Conservation (phyloP, 2,888 invertebrate species). For the Tenthredo mesomela region DNA sequence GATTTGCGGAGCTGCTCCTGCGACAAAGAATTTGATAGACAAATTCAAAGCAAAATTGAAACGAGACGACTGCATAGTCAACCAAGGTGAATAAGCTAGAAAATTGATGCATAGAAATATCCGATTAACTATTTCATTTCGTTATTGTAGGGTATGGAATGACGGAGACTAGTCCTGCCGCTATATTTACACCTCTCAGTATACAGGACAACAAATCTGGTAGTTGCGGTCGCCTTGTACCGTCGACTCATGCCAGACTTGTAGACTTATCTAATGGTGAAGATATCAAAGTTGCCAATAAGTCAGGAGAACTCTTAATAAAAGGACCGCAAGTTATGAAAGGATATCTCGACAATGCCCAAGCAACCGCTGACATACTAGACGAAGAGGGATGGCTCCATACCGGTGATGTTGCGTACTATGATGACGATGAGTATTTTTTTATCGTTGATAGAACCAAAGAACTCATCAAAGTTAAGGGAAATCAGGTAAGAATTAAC, state of each 20-base stretch:
- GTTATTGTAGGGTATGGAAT: slow-evolving; percentile 82
- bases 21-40: slow-evolving; percentile 82
- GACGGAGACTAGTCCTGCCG: slow-evolving; percentile 86
- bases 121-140: neutral
- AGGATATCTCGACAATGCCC: slow-evolving; percentile 88
- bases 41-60: slow-evolving; percentile 82
- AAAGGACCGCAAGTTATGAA: slow-evolving; percentile 91
- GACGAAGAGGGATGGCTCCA: slow-evolving; percentile 90
- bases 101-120: neutral
- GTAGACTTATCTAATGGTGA: slow-evolving; percentile 80
- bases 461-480: slow-evolving; percentile 92
- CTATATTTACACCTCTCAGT: slow-evolving; percentile 81
- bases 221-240: slow-evolving; percentile 84
- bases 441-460: slow-evolving; percentile 89
- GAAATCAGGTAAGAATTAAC: slow-evolving; percentile 86
- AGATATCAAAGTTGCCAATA: slow-evolving; percentile 81
- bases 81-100: slow-evolving; percentile 76
- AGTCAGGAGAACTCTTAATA: slow-evolving; percentile 86
- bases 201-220: slow-evolving; percentile 83
- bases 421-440: slow-evolving; percentile 87
- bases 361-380: slow-evolving; percentile 86
- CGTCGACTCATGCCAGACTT: slow-evolving; percentile 85
- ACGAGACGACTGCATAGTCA: slow-evolving; percentile 64
- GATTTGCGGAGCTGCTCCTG: slow-evolving; percentile 88
- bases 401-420: slow-evolving; percentile 90